These are phyloP conservation scores for Zenarchopterus dispar DNA, from an alignment of 2,797 vertebrate species.

Conservation along the genomic window DNA sequence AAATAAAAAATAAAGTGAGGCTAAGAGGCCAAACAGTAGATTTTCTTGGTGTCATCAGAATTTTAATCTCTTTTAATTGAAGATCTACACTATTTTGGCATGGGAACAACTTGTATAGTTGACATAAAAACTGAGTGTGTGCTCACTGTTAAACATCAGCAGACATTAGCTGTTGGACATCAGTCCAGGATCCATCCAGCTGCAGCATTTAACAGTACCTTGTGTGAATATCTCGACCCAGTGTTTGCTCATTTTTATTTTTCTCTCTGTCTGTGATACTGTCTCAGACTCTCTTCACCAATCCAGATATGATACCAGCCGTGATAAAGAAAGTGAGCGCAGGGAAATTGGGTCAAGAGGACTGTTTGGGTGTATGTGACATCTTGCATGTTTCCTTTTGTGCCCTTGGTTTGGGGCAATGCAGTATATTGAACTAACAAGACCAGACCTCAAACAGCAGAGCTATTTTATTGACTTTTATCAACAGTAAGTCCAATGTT, in stretches of 20 bases:
- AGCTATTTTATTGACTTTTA: conserved; percentile 43
- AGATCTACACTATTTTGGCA: too few species aligned
- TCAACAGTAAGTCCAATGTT: conserved; percentile 37
- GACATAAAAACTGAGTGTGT: too few species aligned
- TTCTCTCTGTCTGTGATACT: not conserved
- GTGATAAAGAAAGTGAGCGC: conserved; percentile 7
- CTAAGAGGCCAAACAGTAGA: too few species aligned
- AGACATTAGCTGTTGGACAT: too few species aligned
- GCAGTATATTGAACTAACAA: conserved; percentile 10
- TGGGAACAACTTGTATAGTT: too few species aligned
- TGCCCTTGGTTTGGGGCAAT: conserved; percentile 19
- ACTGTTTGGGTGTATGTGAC: conserved; percentile 10
- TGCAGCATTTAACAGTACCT: too few species aligned
- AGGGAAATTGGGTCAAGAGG: conserved; percentile 4
- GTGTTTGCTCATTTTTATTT: not conserved
- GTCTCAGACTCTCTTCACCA: conserved; percentile 2
- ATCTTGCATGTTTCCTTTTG: conserved; percentile 4
- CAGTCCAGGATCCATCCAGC: too few species aligned
- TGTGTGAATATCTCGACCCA: too few species aligned
- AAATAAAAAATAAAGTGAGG: too few species aligned
- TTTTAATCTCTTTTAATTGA: too few species aligned
- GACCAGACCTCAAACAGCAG: conserved; percentile 16
- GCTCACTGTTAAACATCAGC: too few species aligned
- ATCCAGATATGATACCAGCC: conserved; percentile 12
- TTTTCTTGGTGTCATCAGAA: too few species aligned